Evolutionary conservation across 2,113 vertebrate genomes (phyloP).

Genomic region (Xerus inauris): DNA sequence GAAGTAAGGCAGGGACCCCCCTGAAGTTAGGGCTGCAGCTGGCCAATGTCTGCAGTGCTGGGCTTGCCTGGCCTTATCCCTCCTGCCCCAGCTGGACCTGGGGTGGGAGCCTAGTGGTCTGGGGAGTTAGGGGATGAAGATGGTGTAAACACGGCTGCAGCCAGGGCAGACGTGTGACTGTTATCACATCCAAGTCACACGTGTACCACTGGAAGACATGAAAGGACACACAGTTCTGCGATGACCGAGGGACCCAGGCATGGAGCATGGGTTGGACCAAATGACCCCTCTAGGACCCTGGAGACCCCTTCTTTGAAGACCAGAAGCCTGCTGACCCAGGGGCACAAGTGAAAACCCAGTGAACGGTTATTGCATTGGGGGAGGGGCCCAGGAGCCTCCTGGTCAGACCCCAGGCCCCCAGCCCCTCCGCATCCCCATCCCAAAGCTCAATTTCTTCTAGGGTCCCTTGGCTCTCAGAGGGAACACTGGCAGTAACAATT

Average conservation of each 20-base stretch:
- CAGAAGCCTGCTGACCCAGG: not conserved
- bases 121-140: rapidly evolving
- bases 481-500: not conserved
- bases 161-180: too few species aligned
- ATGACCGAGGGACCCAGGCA: not conserved
- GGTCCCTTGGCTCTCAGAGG: slow-evolving; percentile 37
- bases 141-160: not conserved
- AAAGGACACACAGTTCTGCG: not conserved
- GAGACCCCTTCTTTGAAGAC: not conserved
- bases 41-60: not conserved
- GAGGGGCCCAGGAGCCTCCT: not conserved
- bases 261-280: not conserved
- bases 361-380: not conserved
- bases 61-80: not conserved
- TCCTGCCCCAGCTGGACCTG: not conserved
- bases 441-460: slow-evolving; percentile 1
- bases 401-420: not conserved
- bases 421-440: not conserved
- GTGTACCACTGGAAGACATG: not conserved
- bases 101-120: not conserved
- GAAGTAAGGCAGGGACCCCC: not conserved
- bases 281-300: not conserved
- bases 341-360: not conserved
- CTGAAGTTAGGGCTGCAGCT: not conserved
- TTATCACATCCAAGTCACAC: not conserved